Conservation (phyloP, 2,113 vertebrate genomes). For the Oreamnos americanus region DNA sequence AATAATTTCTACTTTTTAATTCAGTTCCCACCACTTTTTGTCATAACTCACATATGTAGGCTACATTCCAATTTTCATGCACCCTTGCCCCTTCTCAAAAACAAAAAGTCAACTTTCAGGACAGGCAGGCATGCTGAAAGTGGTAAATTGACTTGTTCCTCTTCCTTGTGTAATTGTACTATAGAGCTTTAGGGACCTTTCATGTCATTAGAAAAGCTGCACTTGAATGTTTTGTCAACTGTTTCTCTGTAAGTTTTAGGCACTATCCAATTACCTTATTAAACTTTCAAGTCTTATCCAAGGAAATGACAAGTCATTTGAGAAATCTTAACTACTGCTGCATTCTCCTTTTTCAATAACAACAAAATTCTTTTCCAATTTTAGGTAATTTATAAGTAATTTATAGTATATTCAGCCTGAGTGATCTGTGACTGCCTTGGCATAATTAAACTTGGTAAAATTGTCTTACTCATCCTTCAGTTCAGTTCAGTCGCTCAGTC, state of each 20-base stretch:
- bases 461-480: neutral
- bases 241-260: neutral
- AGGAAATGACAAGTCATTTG: neutral
- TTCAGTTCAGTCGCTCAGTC: too few relatives aligned
- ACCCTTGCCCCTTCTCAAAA: neutral
- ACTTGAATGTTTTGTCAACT: neutral
- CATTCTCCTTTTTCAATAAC: neutral
- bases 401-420: neutral
- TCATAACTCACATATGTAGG: neutral
- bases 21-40: neutral
- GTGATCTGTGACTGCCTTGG: neutral
- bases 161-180: neutral
- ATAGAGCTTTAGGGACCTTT: neutral
- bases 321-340: neutral
- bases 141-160: neutral
- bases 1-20: neutral
- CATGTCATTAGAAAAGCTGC: neutral
- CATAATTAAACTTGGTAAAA: neutral
- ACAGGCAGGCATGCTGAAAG: neutral
- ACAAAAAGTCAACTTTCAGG: neutral
- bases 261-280: neutral
- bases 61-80: neutral
- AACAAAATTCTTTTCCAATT: neutral
- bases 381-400: neutral
- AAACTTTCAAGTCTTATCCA: neutral